Evolutionary conservation across 2,888 invertebrate genomes (phyloP).

Genomic region (Pogonocherus hispidulus): DNA sequence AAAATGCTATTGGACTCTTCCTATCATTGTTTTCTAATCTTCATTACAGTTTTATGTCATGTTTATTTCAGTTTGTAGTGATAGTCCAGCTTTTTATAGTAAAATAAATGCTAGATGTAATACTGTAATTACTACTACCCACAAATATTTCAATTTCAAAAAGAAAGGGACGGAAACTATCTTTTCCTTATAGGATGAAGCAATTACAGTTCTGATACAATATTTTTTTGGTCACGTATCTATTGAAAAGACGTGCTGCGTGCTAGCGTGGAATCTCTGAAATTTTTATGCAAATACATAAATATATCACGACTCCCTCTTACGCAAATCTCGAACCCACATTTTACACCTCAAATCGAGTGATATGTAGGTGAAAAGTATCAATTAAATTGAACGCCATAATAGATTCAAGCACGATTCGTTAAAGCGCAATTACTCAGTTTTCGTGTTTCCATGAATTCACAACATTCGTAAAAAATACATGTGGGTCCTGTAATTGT

Average conservation of each 20-base stretch:
- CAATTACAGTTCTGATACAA: too few relatives aligned
- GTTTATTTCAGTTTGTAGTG: too few relatives aligned
- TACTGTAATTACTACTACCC: too few relatives aligned
- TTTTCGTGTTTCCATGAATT: not conserved
- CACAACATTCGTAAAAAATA: slow-evolving; percentile 8
- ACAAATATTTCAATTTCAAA: too few relatives aligned
- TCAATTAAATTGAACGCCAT: slow-evolving; percentile 4
- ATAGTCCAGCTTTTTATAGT: too few relatives aligned
- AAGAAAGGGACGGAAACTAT: too few relatives aligned
- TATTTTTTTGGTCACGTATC: not conserved
- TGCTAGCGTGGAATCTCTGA: not conserved
- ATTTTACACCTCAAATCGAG: not conserved
- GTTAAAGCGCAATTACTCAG: not conserved
- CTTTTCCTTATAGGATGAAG: too few relatives aligned
- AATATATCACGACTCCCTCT: not conserved
- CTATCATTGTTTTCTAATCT: too few relatives aligned
- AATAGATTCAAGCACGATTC: slow-evolving; percentile 8
- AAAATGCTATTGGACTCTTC: too few relatives aligned
- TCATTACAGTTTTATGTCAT: too few relatives aligned
- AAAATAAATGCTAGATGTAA: too few relatives aligned
- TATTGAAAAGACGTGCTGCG: not conserved
- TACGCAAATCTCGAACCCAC: not conserved
- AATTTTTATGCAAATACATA: not conserved
- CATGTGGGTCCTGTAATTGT: slow-evolving; percentile 11
- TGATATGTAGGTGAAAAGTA: not conserved